Evolutionary conservation across 1,140 invertebrate genomes (phyloP), one percentile per base, ranked within the genome.

Genomic region (Drosophila kanapiae): DNA sequence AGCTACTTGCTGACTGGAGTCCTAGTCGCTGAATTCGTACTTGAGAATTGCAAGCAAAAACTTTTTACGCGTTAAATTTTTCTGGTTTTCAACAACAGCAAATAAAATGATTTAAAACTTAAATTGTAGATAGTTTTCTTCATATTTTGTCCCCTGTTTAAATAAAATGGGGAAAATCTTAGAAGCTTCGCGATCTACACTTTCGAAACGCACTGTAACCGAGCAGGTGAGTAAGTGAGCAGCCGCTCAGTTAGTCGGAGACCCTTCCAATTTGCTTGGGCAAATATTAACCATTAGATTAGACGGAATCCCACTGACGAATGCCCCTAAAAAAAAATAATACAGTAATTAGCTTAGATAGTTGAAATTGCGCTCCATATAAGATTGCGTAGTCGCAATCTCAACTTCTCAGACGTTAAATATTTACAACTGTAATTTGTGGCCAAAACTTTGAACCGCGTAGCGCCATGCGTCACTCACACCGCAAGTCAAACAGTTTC

Each of bases 341-440:
- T 60, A 33, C 31, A 49, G 18, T 42, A 61, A 60, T 61, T 38
- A 35, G 29, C 47, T 47, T 53, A 61, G 63, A 67, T 67, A 67
- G 42, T 56, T 16, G 47, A 2, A 45, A 43, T 33, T 31, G 31
- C 57, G 29, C 18, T 23, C 14, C 37, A 38, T 69, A 51, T 43
- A 40, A 27, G n/a, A 27, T 16, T 47, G 42, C 13, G 31, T n/a
- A 10, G 23, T 11, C 61, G 27, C 37, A 47, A 45, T 51, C 23
- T 16, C 37, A 18, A 23, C 9, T 60, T 37, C 53, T 72, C 70
- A 72, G 68, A 51, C 67, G 9, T 60, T 72, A 72, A 72, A 60
- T 72, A 72, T 72, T 72, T 72, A 72, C 70, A 31, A 23, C 70
- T 27, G 53, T 51, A 72, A 71, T 58, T 72, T 49, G 49, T 49